phyloP scores from a whole-genome alignment of 2,888 invertebrate genomes.

The Trypoxylon attenuatum region DNA sequence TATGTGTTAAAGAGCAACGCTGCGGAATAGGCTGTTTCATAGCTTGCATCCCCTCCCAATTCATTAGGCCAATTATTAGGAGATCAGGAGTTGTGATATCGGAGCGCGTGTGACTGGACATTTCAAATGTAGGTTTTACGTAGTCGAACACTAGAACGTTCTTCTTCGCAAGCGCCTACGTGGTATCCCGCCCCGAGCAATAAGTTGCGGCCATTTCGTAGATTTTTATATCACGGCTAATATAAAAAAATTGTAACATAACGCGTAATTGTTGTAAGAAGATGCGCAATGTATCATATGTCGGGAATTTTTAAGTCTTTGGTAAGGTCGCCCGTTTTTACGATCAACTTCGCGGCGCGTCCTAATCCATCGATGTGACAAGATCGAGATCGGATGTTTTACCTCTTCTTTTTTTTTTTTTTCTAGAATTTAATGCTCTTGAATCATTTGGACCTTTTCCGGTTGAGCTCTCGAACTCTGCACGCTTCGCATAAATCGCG shows the following conservation, averaged over 20 bases:
- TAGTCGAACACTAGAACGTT: background rate
- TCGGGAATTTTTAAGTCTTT: too few relatives aligned
- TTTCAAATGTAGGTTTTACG: background rate
- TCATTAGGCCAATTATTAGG: conserved; percentile 5
- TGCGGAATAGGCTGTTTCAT: conserved; percentile 74
- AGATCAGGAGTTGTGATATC: conserved; percentile 17
- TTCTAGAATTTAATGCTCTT: conserved; percentile 22
- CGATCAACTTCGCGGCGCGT: too few relatives aligned
- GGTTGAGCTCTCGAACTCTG: too few relatives aligned
- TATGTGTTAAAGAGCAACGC: conserved; percentile 89
- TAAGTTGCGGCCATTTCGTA: conserved; percentile 38
- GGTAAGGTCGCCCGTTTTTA: too few relatives aligned
- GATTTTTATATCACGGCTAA: conserved; percentile 51
- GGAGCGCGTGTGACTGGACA: background rate
- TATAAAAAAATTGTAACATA: conserved; percentile 38
- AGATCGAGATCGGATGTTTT: too few relatives aligned
- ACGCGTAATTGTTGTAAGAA: too few relatives aligned
- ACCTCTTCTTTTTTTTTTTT: conserved; percentile 15
- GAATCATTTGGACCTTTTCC: conserved; percentile 10
- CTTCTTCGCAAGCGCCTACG: too few relatives aligned
- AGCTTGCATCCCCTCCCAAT: conserved; percentile 7
- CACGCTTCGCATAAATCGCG: too few relatives aligned
- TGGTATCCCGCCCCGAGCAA: conserved; percentile 27
- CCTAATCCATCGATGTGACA: too few relatives aligned
- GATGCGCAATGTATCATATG: too few relatives aligned